These are phyloP conservation scores for Leptinotarsa juncta DNA, from an alignment of 2,888 invertebrate genomes.

Conservation along the genomic window DNA sequence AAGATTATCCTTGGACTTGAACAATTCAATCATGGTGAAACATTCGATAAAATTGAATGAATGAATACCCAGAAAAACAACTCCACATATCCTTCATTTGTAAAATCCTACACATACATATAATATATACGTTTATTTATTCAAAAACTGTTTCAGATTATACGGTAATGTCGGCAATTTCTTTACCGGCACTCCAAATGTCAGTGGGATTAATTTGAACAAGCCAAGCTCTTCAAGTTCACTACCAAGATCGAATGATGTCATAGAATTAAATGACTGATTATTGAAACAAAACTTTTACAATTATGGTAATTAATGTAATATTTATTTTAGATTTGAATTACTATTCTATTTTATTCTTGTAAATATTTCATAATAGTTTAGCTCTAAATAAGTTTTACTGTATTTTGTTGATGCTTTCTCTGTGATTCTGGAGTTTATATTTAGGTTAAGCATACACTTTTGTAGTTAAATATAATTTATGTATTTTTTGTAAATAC, in stretches of 20 bases:
- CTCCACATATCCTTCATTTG: too few relatives aligned
- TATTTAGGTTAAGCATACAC: slow-evolving; percentile 25
- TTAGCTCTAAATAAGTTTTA: slow-evolving; percentile 28
- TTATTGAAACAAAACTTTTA: background rate
- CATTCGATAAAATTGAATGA: too few relatives aligned
- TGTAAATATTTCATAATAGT: slow-evolving; percentile 33
- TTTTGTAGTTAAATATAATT: slow-evolving; percentile 30
- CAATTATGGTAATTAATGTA: slow-evolving; percentile 1
- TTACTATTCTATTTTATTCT: background rate
- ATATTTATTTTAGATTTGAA: slow-evolving; percentile 21
- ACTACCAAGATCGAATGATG: slow-evolving; percentile 32
- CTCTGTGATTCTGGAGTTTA: slow-evolving; percentile 40
- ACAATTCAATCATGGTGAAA: too few relatives aligned
- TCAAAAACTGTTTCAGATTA: background rate
- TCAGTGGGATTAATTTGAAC: background rate
- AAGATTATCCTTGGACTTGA: too few relatives aligned
- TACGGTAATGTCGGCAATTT: background rate
- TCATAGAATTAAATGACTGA: slow-evolving; percentile 46
- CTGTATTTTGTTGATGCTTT: slow-evolving; percentile 26
- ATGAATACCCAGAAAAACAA: too few relatives aligned
- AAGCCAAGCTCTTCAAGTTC: slow-evolving; percentile 26
- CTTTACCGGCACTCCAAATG: slow-evolving; percentile 1
- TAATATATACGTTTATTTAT: too few relatives aligned
- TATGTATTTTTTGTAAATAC: slow-evolving; percentile 46
- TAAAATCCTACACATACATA: too few relatives aligned